Evolutionary conservation across 2,888 invertebrate species (phyloP).

Genomic region (Melieria omissa): DNA sequence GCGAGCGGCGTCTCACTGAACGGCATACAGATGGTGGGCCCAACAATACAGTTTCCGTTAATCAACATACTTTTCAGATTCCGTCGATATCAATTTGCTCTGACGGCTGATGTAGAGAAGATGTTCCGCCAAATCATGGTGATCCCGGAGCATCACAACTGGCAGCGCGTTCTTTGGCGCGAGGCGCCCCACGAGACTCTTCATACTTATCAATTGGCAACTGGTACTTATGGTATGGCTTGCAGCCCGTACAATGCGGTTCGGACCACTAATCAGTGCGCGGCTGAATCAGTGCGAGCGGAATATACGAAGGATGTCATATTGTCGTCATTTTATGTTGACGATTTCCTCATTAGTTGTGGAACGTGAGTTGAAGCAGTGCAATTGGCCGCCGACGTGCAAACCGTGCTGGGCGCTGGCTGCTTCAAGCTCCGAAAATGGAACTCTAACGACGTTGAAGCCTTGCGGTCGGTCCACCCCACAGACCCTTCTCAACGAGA

Average conservation of each 20-base stretch:
- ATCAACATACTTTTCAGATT: constrained; percentile 28
- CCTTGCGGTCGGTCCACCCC: too few relatives aligned
- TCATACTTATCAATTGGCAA: constrained; percentile 16
- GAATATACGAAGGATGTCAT: background rate
- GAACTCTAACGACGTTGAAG: background rate
- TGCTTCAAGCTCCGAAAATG: background rate
- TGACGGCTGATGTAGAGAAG: constrained; percentile 34
- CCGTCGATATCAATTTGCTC: constrained; percentile 22
- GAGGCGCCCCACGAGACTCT: constrained; percentile 15
- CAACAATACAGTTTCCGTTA: constrained; percentile 23
- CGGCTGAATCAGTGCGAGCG: constrained; percentile 15
- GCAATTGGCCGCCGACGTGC: background rate
- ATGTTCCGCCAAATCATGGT: constrained; percentile 33
- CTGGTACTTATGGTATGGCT: constrained; percentile 32
- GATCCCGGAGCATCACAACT: constrained; percentile 8
- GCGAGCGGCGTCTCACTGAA: constrained; percentile 32
- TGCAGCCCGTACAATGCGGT: constrained; percentile 32
- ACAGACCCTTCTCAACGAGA: too few relatives aligned
- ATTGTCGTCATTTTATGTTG: constrained; percentile 7
- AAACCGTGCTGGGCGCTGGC: background rate
- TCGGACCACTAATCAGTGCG: constrained; percentile 28
- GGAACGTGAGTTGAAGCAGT: background rate
- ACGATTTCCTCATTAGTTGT: constrained; percentile 8
- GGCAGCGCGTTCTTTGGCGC: constrained; percentile 10
- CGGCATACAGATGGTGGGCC: constrained; percentile 1